Base-by-base conservation (phyloP, 1,140 invertebrate genomes). In the Lutraria rhynchaena region DNA sequence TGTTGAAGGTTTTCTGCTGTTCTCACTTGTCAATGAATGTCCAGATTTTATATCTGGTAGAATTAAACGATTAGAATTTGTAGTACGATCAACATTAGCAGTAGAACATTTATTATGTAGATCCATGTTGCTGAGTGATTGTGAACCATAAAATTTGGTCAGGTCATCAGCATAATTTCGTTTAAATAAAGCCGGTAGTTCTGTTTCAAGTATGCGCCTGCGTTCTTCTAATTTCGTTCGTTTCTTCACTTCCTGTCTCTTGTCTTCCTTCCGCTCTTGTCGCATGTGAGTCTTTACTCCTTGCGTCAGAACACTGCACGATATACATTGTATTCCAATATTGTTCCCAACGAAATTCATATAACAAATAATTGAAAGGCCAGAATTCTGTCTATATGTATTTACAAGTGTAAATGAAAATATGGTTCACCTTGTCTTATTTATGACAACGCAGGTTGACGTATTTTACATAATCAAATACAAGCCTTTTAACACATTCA, bases 201-300 rank as follows among this genome's bases (percentile, higher is more conserved):
- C 75, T 19, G 75, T 78, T 29, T 67, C 37, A 24, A 78, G 75
- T 41, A 78, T 78, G 41, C 75, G 75, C 27, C 75, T 46, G 22
- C 87, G 76, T 31, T 88, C 83, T 31, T 90, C 87, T 55, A 86
- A 67, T 35, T 84, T 84, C 41, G 87, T 87, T 22, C 63, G 61
- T 53, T 87, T 82, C 44, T 86, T 35, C 3, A 77, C 63, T 58
- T 88, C 83, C 35, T 82, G 69, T 22, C 86, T 77, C 73, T 57
- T 84, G 57, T 87, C 84, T 74, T 88, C 87, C 75, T 82, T 78
- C 31, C 84, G 77, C 37, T 87, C 87, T 51, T 87, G 82, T 70
- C 87, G 63, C n/a, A 90, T 82, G 61, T 87, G 89, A 74, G 81
- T 87, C 51, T 85, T 73, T 24, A 90, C 89, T 44, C 78, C 85